Conservation (phyloP, 2,113 vertebrate species). For the Lycocorax pyrrhopterus region DNA sequence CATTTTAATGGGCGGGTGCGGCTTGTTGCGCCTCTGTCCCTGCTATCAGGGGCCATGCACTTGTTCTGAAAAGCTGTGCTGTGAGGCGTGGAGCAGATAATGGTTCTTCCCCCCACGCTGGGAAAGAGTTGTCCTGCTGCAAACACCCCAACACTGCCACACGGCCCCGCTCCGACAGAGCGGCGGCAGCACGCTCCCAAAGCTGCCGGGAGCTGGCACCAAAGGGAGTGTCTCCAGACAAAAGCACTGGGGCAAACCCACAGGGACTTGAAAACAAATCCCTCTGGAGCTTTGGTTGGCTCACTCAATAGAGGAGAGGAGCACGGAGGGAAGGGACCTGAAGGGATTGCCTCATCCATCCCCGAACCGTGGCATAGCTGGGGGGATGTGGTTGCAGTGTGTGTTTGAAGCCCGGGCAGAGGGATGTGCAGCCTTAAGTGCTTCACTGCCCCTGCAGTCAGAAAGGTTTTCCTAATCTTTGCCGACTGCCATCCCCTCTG, state of each 20-base stretch:
- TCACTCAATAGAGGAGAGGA: background rate
- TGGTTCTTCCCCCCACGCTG: background rate
- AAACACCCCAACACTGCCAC: fast-evolving
- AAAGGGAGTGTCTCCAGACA: background rate
- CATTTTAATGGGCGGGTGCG: background rate
- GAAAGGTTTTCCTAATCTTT: background rate
- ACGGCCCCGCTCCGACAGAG: fast-evolving
- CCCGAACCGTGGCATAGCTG: fast-evolving
- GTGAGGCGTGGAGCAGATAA: slow-evolving; percentile 24
- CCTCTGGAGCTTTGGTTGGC: background rate
- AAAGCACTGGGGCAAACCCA: background rate
- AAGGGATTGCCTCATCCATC: fast-evolving
- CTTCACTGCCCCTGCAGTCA: fast-evolving
- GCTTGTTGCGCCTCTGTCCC: background rate
- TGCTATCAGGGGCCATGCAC: slow-evolving; percentile 25
- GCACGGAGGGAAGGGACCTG: background rate
- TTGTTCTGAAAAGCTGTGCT: background rate
- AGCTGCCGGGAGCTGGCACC: background rate
- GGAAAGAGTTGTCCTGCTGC: background rate
- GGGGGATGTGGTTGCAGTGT: background rate
- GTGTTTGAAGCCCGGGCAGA: background rate
- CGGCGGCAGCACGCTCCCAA: background rate
- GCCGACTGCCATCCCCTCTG: background rate
- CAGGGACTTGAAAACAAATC: background rate
- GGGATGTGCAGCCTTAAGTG: background rate